phyloP scores from a whole-genome alignment of 2,113 vertebrate species.

The Sula dactylatra region DNA sequence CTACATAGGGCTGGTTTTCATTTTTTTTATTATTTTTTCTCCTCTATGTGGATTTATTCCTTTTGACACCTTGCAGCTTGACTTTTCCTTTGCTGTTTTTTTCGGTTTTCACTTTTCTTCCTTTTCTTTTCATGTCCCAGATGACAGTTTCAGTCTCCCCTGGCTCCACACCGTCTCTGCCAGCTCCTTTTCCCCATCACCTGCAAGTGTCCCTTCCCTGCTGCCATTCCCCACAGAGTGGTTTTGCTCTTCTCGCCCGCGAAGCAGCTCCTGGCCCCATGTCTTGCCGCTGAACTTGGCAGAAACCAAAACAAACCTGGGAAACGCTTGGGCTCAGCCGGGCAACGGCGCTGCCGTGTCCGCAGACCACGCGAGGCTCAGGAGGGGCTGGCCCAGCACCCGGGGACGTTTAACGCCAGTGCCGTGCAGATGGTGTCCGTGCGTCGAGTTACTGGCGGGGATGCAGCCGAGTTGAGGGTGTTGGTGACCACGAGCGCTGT shows the following conservation, averaged over 20 bases:
- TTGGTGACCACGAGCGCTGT: neutral
- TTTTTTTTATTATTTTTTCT: neutral
- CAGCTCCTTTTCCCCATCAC: neutral
- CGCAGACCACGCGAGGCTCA: neutral
- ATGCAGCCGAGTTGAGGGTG: neutral
- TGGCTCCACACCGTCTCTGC: rapidly evolving
- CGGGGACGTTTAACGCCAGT: neutral
- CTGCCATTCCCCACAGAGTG: neutral
- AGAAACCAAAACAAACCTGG: too few species aligned
- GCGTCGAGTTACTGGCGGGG: neutral
- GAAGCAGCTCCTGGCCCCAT: neutral
- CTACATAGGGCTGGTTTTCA: neutral
- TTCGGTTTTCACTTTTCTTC: neutral
- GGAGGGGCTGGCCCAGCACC: too few species aligned
- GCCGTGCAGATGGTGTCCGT: neutral
- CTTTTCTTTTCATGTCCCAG: neutral
- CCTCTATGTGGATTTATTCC: neutral
- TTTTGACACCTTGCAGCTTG: neutral
- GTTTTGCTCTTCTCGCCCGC: neutral
- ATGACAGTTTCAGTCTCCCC: too few species aligned
- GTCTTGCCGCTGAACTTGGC: neutral
- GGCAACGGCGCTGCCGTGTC: rapidly evolving
- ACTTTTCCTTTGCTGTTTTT: neutral
- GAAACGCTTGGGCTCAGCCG: too few species aligned
- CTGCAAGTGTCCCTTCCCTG: neutral